Percentiles rank a stretch among this genome's conserved stretches.
Conservation (phyloP, 2,113 vertebrate genomes). For the Perognathus longimembris region DNA sequence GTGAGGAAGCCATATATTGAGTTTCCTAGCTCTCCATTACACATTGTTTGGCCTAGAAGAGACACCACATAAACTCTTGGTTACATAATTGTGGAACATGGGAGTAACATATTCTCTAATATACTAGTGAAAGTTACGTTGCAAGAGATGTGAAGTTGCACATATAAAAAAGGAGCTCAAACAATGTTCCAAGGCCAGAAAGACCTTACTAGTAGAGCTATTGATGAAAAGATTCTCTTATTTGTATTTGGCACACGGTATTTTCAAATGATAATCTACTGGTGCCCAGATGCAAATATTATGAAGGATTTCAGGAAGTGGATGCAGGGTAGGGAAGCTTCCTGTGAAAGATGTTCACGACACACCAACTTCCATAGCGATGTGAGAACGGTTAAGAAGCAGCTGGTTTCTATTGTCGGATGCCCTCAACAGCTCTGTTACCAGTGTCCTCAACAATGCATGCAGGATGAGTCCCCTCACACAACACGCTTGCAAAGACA, state of each 20-base stretch:
- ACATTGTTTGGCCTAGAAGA: constrained; percentile 48
- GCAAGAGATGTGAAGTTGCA: not conserved
- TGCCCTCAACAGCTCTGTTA: not conserved
- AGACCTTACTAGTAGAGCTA: not conserved
- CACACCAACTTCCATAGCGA: fast-evolving
- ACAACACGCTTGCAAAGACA: not conserved
- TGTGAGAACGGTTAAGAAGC: fast-evolving
- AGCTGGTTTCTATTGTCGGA: not conserved
- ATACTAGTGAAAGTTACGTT: not conserved
- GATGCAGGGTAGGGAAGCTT: not conserved
- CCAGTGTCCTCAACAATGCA: not conserved
- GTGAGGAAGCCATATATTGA: not conserved
- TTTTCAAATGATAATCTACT: not conserved
- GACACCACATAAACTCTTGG: constrained; percentile 10
- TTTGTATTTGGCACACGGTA: not conserved
- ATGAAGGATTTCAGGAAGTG: not conserved
- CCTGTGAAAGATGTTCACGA: not conserved
- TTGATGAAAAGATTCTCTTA: not conserved
- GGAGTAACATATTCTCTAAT: constrained; percentile 46
- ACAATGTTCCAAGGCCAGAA: not conserved
- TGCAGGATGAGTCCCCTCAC: not conserved
- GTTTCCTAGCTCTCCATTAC: constrained; percentile 53
- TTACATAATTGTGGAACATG: constrained; percentile 63
- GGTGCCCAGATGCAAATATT: not conserved
- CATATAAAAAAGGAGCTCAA: not conserved